Percentiles rank a stretch among this genome's conserved stretches.
Evolutionary conservation across 2,113 vertebrate genomes (phyloP).

Genomic region (Cyphomyrus discorhynchus): DNA sequence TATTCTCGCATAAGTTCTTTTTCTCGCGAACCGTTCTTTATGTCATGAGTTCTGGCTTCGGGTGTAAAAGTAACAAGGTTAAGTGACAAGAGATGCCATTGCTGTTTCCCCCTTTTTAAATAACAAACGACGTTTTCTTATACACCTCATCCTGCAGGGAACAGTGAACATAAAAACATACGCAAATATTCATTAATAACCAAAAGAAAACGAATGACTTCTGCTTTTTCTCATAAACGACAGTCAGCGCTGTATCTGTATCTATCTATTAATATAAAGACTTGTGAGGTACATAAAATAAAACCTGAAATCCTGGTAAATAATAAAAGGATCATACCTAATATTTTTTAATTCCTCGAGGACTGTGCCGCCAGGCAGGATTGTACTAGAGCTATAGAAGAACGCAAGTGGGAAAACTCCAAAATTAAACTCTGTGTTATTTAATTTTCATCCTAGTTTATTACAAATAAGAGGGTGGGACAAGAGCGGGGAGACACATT

Average conservation of each 20-base stretch:
- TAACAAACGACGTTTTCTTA: background rate
- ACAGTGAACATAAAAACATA: background rate
- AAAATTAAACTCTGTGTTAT: slow-evolving; percentile 47
- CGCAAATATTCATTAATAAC: background rate
- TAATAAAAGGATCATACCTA: slow-evolving; percentile 53
- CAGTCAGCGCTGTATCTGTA: background rate
- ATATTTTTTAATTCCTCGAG: slow-evolving; percentile 56
- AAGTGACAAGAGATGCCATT: background rate
- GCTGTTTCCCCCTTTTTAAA: background rate
- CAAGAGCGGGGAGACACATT: slow-evolving; percentile 3
- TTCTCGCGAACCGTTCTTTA: background rate
- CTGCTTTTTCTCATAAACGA: slow-evolving; percentile 25
- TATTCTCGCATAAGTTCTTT: background rate
- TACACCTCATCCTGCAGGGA: background rate
- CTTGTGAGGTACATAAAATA: slow-evolving; percentile 33
- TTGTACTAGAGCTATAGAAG: slow-evolving; percentile 44
- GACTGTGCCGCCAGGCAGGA: slow-evolving; percentile 52
- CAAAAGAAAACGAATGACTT: background rate
- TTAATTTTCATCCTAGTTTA: slow-evolving; percentile 48
- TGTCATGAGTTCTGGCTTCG: background rate
- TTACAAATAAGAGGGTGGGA: background rate
- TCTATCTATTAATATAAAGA: background rate
- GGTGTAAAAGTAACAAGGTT: background rate
- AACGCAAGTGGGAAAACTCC: slow-evolving; percentile 11
- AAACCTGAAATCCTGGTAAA: slow-evolving; percentile 45